Evolutionary conservation across 1,140 invertebrate species (phyloP).

Genomic region (Aethina tumida): DNA sequence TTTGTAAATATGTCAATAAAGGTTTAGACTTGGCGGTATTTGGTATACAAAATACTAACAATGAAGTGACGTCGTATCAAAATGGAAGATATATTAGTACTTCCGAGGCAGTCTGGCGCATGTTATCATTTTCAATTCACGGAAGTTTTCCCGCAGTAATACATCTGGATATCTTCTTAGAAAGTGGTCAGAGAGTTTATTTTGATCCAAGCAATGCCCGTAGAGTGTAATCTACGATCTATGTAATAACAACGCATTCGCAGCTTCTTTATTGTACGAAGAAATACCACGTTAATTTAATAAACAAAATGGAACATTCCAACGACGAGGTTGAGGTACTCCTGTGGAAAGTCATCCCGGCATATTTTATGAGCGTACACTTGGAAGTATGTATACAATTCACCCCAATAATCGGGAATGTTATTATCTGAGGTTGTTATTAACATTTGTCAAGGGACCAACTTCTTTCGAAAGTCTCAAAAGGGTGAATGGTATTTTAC

Average conservation of each 20-base stretch:
- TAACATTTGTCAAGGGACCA: constrained; percentile 38
- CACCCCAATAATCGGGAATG: constrained; percentile 37
- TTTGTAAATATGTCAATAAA: constrained; percentile 31
- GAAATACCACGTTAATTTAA: constrained; percentile 37
- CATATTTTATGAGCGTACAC: constrained; percentile 29
- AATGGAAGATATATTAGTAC: constrained; percentile 37
- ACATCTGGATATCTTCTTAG: constrained; percentile 39
- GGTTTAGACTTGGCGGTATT: constrained; percentile 25
- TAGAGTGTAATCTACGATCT: constrained; percentile 35
- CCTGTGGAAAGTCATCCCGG: constrained; percentile 26
- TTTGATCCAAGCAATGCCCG: constrained; percentile 28
- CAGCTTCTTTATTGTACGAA: constrained; percentile 35
- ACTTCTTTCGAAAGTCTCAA: constrained; percentile 37
- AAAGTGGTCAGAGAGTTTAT: constrained; percentile 36
- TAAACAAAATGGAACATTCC: constrained; percentile 28
- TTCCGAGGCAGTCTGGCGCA: constrained; percentile 37
- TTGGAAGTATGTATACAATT: constrained; percentile 32
- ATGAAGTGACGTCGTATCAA: constrained; percentile 33
- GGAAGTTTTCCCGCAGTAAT: constrained; percentile 35
- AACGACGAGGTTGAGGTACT: constrained; percentile 31
- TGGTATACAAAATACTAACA: constrained; percentile 10
- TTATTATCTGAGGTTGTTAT: constrained; percentile 38
- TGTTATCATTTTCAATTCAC: constrained; percentile 33
- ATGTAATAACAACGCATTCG: constrained; percentile 34
- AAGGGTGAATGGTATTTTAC: constrained; percentile 35